Evolutionary conservation across 2,797 vertebrate genomes (phyloP).

Genomic region (Sebastes diploproa): DNA sequence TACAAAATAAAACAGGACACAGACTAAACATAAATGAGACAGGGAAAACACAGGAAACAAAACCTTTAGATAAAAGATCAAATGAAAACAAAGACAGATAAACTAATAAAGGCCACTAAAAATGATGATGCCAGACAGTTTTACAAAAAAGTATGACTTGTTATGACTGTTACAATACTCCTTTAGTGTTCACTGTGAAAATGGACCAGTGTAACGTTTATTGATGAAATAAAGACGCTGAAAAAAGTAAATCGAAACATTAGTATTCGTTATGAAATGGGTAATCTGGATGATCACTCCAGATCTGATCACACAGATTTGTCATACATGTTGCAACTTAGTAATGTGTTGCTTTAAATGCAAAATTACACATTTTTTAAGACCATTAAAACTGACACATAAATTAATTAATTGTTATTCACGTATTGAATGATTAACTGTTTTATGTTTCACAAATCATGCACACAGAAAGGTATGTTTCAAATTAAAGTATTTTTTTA

Average conservation of each 20-base stretch:
- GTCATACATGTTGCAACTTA: background rate
- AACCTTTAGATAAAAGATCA: background rate
- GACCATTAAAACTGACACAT: background rate
- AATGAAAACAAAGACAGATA: background rate
- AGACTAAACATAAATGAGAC: background rate
- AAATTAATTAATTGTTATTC: background rate
- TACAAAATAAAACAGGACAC: background rate
- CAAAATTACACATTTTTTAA: background rate
- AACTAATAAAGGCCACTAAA: background rate
- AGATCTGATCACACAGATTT: constrained; percentile 19
- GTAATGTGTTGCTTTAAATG: background rate
- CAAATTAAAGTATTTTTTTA: constrained; percentile 41
- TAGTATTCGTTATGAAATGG: constrained; percentile 84
- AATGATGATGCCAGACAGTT: background rate
- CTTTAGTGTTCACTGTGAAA: constrained; percentile 24
- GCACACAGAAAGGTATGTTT: background rate
- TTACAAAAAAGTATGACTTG: background rate
- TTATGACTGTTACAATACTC: background rate
- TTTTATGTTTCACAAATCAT: background rate
- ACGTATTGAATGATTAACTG: background rate
- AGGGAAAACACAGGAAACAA: background rate
- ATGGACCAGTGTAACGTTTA: background rate
- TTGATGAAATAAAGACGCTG: background rate
- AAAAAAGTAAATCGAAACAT: background rate
- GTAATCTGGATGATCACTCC: constrained; percentile 84